phyloP scores from a whole-genome alignment of 1,140 invertebrate genomes.

The Euwallacea fornicatus region DNA sequence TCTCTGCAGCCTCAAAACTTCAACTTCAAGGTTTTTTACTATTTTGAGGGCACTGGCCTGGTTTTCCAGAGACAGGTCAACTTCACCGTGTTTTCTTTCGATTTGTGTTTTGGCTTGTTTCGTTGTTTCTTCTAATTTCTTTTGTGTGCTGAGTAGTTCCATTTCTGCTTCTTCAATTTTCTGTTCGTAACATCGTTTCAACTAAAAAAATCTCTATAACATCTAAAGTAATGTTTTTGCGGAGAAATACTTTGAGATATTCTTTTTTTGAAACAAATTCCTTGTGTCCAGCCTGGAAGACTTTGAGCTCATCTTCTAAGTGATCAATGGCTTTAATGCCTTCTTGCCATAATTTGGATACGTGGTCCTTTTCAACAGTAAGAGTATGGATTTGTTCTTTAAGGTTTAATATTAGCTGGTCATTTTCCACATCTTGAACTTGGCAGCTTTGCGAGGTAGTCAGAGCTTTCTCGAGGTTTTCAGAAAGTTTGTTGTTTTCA shows the following conservation, averaged over 20 bases:
- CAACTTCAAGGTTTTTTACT: conserved; percentile 44
- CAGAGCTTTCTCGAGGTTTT: conserved; percentile 38
- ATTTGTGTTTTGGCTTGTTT: conserved; percentile 26
- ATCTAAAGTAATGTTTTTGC: too few species aligned
- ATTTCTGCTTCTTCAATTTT: conserved; percentile 41
- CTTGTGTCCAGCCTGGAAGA: conserved; percentile 41
- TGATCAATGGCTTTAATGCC: conserved; percentile 45
- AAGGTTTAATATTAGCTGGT: conserved; percentile 46
- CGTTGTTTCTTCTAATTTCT: conserved; percentile 40
- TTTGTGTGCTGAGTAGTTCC: conserved; percentile 39
- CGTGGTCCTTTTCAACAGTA: conserved; percentile 47
- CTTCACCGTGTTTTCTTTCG: conserved; percentile 37
- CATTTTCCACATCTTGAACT: conserved; percentile 27
- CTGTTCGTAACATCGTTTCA: conserved; percentile 41
- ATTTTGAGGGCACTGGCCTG: conserved; percentile 42
- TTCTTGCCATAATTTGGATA: conserved; percentile 48
- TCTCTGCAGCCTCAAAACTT: conserved; percentile 44
- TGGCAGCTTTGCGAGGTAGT: conserved; percentile 24
- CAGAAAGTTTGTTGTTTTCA: conserved; percentile 46
- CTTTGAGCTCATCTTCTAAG: conserved; percentile 48
- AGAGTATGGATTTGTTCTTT: conserved; percentile 45
- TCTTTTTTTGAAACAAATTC: conserved; percentile 44
- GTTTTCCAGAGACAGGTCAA: conserved; percentile 40
- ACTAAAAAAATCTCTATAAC: too few species aligned
- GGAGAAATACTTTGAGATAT: conserved; percentile 23